Evolutionary conservation across 2,797 vertebrate genomes (phyloP).

Genomic region (Girardinus metallicus): DNA sequence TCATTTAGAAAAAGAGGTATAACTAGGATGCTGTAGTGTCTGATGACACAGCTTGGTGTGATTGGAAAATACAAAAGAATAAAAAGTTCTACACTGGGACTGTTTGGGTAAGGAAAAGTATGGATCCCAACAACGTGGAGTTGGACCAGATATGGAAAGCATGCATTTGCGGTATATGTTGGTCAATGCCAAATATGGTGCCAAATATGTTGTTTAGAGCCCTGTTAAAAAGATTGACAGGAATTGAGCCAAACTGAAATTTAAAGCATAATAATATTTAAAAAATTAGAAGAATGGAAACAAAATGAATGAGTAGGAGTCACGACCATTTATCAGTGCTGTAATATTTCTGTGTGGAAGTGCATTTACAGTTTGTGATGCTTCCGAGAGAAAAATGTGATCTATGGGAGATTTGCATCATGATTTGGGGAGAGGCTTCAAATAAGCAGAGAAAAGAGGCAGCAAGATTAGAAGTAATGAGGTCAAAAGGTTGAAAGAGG

Average conservation of each 20-base stretch:
- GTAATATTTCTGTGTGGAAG: constrained; percentile 19
- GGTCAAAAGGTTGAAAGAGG: constrained; percentile 29
- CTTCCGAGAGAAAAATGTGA: constrained; percentile 21
- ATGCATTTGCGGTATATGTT: not conserved
- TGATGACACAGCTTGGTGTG: not conserved
- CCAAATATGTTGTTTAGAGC: not conserved
- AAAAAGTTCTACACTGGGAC: not conserved
- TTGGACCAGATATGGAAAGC: not conserved
- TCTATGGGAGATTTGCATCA: constrained; percentile 23
- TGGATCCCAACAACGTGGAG: not conserved
- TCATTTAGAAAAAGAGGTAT: not conserved
- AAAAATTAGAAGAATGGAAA: constrained; percentile 23
- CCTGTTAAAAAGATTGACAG: too few relatives aligned
- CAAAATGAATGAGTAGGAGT: constrained; percentile 20
- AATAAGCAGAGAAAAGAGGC: not conserved
- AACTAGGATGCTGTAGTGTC: not conserved
- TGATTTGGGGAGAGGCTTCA: constrained; percentile 17
- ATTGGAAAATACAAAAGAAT: not conserved
- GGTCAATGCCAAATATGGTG: too few relatives aligned
- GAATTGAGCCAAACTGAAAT: constrained; percentile 21
- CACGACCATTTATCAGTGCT: constrained; percentile 26
- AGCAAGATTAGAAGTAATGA: constrained; percentile 9
- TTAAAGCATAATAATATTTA: constrained; percentile 13
- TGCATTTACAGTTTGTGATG: constrained; percentile 9
- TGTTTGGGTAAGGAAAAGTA: not conserved